Percentiles rank a stretch among this genome's conserved stretches.
phyloP scores from a whole-genome alignment of 2,113 vertebrate species.

The Stictonetta naevosa region DNA sequence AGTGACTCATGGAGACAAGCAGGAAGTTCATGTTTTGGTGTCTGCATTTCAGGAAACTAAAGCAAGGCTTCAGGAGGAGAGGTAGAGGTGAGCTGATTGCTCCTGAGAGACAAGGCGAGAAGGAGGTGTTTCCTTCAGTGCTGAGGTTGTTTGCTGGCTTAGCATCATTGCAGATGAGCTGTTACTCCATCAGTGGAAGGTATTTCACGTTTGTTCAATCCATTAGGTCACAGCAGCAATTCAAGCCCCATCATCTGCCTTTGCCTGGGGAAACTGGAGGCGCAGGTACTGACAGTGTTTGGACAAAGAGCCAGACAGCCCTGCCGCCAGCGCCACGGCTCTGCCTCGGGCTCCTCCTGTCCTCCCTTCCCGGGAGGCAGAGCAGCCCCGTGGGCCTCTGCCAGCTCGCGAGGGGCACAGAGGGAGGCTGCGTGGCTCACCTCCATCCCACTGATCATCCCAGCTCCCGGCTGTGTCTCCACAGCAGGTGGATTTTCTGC shows the following conservation, averaged over 20 bases:
- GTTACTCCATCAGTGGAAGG: background rate
- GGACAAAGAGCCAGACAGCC: background rate
- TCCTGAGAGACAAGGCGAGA: background rate
- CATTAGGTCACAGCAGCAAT: background rate
- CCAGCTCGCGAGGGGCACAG: rapidly evolving
- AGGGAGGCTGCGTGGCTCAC: background rate
- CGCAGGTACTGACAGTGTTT: background rate
- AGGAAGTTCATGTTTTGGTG: background rate
- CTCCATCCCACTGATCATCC: rapidly evolving
- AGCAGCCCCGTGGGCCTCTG: background rate
- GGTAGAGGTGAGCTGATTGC: background rate
- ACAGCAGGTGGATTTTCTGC: background rate
- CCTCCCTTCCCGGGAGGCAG: background rate
- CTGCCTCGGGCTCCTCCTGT: background rate
- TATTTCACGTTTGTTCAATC: background rate
- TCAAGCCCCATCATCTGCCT: rapidly evolving
- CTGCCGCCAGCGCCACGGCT: background rate
- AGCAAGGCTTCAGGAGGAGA: background rate
- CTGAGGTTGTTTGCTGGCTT: background rate
- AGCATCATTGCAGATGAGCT: background rate
- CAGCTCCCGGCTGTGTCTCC: background rate
- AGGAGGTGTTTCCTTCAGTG: background rate
- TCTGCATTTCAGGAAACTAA: background rate
- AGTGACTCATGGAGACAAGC: background rate
- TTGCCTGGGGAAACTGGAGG: rapidly evolving